Conservation (phyloP, 2,113 vertebrate species). For the Cebidichthys violaceus region DNA sequence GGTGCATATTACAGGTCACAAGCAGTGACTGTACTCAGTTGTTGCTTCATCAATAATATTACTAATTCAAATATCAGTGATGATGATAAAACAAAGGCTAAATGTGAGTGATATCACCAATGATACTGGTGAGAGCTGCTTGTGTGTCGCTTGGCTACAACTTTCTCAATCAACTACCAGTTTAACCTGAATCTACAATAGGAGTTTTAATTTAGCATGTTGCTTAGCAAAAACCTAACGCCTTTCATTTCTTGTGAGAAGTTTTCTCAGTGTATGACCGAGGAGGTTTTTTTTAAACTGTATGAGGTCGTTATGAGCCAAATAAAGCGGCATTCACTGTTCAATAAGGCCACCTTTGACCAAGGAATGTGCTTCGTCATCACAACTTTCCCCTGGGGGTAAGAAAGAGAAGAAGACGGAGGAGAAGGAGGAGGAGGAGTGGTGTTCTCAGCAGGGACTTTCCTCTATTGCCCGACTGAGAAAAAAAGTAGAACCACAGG, state of each 20-base stretch:
- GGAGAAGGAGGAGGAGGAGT: constrained; percentile 35
- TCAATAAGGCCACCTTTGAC: constrained; percentile 44
- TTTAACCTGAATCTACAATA: background rate
- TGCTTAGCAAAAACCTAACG: background rate
- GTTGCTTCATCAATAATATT: background rate
- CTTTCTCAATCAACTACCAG: background rate
- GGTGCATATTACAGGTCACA: background rate
- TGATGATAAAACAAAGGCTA: background rate
- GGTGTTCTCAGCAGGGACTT: constrained; percentile 67
- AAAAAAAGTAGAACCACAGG: constrained; percentile 32
- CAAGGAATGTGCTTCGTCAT: constrained; percentile 76
- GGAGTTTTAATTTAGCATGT: background rate
- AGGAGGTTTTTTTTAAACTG: background rate
- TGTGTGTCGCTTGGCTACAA: background rate
- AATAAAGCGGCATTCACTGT: constrained; percentile 32
- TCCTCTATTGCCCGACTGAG: constrained; percentile 43
- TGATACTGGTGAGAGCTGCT: background rate
- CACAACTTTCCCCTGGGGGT: constrained; percentile 50
- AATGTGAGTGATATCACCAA: background rate
- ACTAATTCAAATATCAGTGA: background rate
- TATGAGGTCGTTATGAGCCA: background rate
- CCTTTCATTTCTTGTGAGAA: background rate
- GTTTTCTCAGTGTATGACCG: background rate
- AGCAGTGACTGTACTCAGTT: background rate
- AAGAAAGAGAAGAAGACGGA: background rate